Conservation (phyloP, 2,113 vertebrate species). For the Xenotilapia flavipinnis region DNA sequence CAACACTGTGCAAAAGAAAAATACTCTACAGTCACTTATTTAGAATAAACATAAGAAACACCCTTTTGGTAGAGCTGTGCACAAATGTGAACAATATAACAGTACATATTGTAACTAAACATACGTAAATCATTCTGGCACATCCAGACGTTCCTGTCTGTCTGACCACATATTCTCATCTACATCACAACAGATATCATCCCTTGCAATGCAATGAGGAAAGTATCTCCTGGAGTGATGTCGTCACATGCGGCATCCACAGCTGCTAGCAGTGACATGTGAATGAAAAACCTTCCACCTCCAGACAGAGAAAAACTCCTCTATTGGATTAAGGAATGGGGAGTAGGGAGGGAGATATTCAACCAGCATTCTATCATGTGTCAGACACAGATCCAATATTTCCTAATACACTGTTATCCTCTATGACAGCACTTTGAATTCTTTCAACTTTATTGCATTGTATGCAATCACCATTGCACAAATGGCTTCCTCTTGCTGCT, state of each 20-base stretch:
- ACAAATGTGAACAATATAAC: too few relatives aligned
- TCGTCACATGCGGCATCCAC: background rate
- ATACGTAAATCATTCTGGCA: too few relatives aligned
- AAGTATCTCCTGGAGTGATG: background rate
- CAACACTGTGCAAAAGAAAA: background rate
- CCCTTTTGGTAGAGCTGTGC: background rate
- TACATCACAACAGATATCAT: background rate
- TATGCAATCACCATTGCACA: background rate
- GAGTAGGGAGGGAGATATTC: too few relatives aligned
- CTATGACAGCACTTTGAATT: background rate
- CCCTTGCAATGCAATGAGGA: fast-evolving
- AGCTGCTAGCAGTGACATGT: too few relatives aligned
- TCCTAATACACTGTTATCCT: background rate
- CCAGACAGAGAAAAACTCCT: too few relatives aligned
- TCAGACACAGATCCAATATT: background rate
- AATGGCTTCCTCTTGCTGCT: background rate
- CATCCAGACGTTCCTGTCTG: too few relatives aligned
- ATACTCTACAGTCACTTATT: background rate
- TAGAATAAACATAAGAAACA: background rate
- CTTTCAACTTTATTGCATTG: background rate
- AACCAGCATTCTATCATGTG: background rate
- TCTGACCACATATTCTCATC: too few relatives aligned
- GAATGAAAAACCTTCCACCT: too few relatives aligned
- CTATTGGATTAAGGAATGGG: too few relatives aligned
- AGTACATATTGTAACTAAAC: too few relatives aligned